Evolutionary conservation across 2,888 invertebrate species (phyloP), one percentile per base, ranked within the genome.

Genomic region (Zygaena filipendulae): DNA sequence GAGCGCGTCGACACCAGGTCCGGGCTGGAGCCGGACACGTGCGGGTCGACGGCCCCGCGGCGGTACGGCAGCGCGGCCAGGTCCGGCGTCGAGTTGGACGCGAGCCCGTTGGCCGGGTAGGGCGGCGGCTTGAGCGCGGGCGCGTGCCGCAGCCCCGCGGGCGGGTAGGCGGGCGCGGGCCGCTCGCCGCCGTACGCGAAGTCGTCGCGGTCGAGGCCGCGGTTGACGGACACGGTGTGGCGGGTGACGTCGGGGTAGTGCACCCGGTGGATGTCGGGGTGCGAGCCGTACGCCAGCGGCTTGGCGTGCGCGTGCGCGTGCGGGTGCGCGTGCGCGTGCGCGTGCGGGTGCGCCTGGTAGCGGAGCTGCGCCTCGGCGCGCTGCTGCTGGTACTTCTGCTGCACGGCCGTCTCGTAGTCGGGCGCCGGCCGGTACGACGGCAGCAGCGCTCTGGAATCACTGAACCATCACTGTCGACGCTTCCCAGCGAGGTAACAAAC

Each of bases 381-480:
- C 19, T 71, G 71, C 20, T 79, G 84, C 25, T 85, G 82, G 63
- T 91, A 90, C 58, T 93, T 93, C 49, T 92, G 89, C 57, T 92
- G 91, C 35, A 97, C 84, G 8, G 96, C 95, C 0, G 94, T 93
- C 57, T 96, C 95, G 64, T 97, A 97, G 70, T 96, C 96, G 0
- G 97, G 97, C 2, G 95, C 94, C 1, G 92, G 92, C 2, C 96
- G 84, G 60, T 93, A 93, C 0, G 88, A 87, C 0, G 93, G 92
- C n/a, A 92, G 62, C 39, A 92, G 81, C 9, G 90, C 88, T 48
- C 91, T 87, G 43, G 77, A 68, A 48, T n/a, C n/a, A n/a, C n/a
- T n/a, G n/a, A n/a, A n/a, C n/a, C n/a, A n/a, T n/a, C n/a, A n/a
- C n/a, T 81, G n/a, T 11, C 19, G 4, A 21, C n/a, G n/a, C n/a